Base-by-base conservation (phyloP, 2,797 vertebrate genomes). In the Gymnothorax reevesii region DNA sequence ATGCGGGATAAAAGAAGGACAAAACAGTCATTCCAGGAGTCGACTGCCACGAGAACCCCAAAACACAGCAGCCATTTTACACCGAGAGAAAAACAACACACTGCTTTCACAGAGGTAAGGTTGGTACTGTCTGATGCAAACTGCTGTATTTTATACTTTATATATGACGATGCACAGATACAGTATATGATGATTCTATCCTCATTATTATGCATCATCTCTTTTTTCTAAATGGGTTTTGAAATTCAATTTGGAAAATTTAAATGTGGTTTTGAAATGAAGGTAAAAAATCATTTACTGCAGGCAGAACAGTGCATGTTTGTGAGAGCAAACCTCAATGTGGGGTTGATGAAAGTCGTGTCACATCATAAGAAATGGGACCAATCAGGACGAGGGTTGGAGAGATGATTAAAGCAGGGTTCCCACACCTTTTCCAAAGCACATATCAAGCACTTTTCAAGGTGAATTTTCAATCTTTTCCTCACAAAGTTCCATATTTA, bases 11-110 rank as follows among this genome's bases (percentile, higher is more conserved):
- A 42, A 80, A 4, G 88, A 54, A 57, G 77, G 25, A 33, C 73
- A 84, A 57, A 49, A 9, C n/a, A 10, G 13, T 77, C 73, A 77
- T 33, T 22, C 73, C 42, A 10, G 73, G 12, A n/a, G n/a, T n/a
- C 73, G 7, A 57, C 75, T 73, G 83, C 88, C 80, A 88, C 15
- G 71, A 1, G 25, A 7, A 49, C 54, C 71, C 2, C 86, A 20
- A 69, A 57, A 62, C 73, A 0, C 33, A 7, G n/a, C 69, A 1
- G 42, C 15, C 13, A 57, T 15, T 6, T 64, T 17, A 5, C 60
- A 22, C n/a, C n/a, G 22, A 64, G 22, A 15, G 0, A 64, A 20
- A 2, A 20, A 20, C 60, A 5, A 20, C 15, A 22, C 5, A 64
- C 60, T 0, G 60, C 7, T 64, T 64, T 17, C 60, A 64, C 20